Percentiles rank a stretch among this genome's conserved stretches.
These are phyloP conservation scores for Megalops cyprinoides DNA, from an alignment of 2,797 vertebrate species.

Conservation along the genomic window DNA sequence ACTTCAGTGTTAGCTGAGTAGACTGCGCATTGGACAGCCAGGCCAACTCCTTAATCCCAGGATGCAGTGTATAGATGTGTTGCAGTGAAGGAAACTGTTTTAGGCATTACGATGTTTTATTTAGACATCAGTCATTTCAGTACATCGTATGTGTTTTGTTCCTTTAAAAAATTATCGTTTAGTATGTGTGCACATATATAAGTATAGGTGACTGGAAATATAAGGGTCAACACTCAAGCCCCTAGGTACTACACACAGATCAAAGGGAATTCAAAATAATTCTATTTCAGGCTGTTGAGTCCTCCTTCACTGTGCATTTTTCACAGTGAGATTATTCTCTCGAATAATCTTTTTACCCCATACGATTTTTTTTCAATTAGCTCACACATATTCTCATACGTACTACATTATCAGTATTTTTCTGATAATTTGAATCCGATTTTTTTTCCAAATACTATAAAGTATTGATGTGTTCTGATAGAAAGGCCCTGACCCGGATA, in stretches of 20 bases:
- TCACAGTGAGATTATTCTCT: background rate
- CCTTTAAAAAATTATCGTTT: background rate
- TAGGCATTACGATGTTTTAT: background rate
- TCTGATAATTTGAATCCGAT: constrained; percentile 17
- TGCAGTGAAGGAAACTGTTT: background rate
- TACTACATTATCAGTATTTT: background rate
- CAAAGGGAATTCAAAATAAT: constrained; percentile 68
- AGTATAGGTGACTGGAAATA: background rate
- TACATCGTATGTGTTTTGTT: background rate
- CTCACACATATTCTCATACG: background rate
- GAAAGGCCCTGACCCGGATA: background rate
- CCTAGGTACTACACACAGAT: background rate
- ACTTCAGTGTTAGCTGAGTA: background rate
- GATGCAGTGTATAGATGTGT: background rate
- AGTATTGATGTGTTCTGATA: background rate
- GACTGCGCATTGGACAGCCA: background rate
- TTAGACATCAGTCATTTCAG: background rate
- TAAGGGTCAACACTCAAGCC: background rate
- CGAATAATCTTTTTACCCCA: background rate
- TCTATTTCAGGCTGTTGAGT: constrained; percentile 39
- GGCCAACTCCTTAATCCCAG: background rate
- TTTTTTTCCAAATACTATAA: constrained; percentile 7
- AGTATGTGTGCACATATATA: background rate
- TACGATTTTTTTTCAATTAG: background rate
- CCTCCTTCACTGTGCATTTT: constrained; percentile 22